Percentiles rank a stretch among this genome's conserved stretches.
These are phyloP conservation scores for Ooceraea biroi DNA, from an alignment of 1,140 invertebrate species.

Conservation along the genomic window DNA sequence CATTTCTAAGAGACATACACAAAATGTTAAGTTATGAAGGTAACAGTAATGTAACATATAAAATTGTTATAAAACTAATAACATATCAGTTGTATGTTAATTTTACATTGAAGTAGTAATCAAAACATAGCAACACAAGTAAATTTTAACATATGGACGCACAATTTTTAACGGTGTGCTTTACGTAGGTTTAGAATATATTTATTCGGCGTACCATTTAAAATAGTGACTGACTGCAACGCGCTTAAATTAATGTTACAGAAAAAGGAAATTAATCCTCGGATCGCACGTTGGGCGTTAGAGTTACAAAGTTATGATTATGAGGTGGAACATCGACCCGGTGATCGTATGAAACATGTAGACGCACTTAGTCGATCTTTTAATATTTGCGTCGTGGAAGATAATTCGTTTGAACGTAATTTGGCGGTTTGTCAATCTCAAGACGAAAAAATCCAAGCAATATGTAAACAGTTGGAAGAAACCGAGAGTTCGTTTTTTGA, in stretches of 20 bases:
- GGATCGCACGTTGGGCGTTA: background rate
- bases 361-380: background rate
- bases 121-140: too few species aligned
- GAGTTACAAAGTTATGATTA: background rate
- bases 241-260: background rate
- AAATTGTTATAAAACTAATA: slow-evolving; percentile 4
- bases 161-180: too few species aligned
- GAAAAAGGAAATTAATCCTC: background rate
- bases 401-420: slow-evolving; percentile 9
- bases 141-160: too few species aligned
- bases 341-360: background rate
- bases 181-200: too few species aligned
- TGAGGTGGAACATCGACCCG: background rate
- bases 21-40: too few species aligned
- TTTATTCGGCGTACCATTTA: too few species aligned
- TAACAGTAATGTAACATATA: background rate
- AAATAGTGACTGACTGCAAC: too few species aligned
- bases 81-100: too few species aligned
- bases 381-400: background rate
- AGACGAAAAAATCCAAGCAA: background rate
- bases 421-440: background rate
- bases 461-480: background rate
- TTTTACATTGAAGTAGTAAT: too few species aligned
- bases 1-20: too few species aligned
- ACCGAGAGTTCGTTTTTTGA: background rate